Evolutionary conservation across 1,140 invertebrate genomes (phyloP).

Genomic region (Cotesia typhae): DNA sequence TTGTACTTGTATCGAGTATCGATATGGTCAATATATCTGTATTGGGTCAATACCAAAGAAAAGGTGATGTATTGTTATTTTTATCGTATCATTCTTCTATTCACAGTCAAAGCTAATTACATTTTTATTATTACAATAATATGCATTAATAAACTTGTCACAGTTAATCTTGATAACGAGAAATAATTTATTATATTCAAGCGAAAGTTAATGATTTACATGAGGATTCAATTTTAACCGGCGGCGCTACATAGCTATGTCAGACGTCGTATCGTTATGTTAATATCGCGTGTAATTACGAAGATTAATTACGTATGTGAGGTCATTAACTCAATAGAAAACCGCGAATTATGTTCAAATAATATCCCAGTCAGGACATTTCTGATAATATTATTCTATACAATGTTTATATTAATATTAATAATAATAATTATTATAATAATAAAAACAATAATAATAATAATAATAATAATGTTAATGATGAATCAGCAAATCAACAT

Average conservation of each 20-base stretch:
- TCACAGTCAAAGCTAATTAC: slow-evolving; percentile 17
- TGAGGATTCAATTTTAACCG: slow-evolving; percentile 36
- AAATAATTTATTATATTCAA: slow-evolving; percentile 32
- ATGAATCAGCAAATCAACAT: too few species aligned
- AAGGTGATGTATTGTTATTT: too few species aligned
- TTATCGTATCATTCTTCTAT: too few species aligned
- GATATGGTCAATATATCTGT: not conserved
- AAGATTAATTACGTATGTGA: slow-evolving; percentile 39
- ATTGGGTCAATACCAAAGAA: not conserved
- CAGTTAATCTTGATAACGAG: slow-evolving; percentile 28
- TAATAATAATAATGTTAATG: too few species aligned
- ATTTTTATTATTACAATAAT: slow-evolving; percentile 24
- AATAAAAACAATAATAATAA: not conserved
- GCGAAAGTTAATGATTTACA: slow-evolving; percentile 34
- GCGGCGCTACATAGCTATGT: slow-evolving; percentile 27
- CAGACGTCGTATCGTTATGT: slow-evolving; percentile 38
- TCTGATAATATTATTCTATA: not conserved
- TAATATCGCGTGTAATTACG: slow-evolving; percentile 41
- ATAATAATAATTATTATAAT: not conserved
- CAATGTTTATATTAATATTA: not conserved
- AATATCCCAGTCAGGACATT: not conserved
- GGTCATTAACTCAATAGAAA: slow-evolving; percentile 41
- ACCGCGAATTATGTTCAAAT: slow-evolving; percentile 2
- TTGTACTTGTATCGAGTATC: not conserved
- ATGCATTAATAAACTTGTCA: slow-evolving; percentile 25